These are phyloP conservation scores for Fistularia tabacaria DNA, from an alignment of 2,797 vertebrate species.

Conservation along the genomic window DNA sequence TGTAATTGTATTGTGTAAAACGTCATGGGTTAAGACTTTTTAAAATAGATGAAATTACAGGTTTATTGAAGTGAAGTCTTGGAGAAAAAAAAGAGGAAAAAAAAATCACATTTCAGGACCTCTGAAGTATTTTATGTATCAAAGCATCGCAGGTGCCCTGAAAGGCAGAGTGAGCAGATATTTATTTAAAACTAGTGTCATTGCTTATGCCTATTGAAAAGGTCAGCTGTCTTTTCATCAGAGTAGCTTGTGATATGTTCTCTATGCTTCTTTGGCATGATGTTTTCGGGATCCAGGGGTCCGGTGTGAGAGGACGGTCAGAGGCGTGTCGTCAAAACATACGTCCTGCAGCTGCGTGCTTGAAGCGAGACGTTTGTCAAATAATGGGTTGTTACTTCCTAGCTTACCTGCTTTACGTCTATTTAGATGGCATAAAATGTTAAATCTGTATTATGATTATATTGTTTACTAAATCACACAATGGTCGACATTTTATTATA, in stretches of 20 bases:
- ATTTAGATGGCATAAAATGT: conserved; percentile 59
- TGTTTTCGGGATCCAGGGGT: conserved; percentile 57
- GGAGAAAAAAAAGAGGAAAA: not conserved
- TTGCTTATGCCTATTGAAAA: conserved; percentile 59
- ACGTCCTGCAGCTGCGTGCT: conserved; percentile 33
- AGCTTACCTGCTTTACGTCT: conserved; percentile 64
- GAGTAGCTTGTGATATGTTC: conserved; percentile 66
- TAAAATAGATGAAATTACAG: conserved; percentile 48
- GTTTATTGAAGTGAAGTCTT: conserved; percentile 51
- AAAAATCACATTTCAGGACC: conserved; percentile 42
- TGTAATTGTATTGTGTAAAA: conserved; percentile 72
- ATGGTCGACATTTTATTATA: conserved; percentile 41
- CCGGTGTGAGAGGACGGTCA: conserved; percentile 48
- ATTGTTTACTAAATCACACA: conserved; percentile 28
- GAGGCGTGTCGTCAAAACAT: conserved; percentile 38
- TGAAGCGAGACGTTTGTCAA: conserved; percentile 48
- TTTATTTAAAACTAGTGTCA: conserved; percentile 61
- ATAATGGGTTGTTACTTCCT: conserved; percentile 58
- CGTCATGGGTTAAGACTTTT: conserved; percentile 48
- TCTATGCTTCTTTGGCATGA: conserved; percentile 60
- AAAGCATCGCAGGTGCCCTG: conserved; percentile 40
- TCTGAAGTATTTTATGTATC: conserved; percentile 60
- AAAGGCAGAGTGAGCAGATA: conserved; percentile 43
- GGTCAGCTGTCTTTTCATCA: conserved; percentile 57
- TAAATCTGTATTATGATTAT: conserved; percentile 8